These are phyloP conservation scores for Pandion haliaetus DNA, from an alignment of 2,113 vertebrate species.

Conservation along the genomic window DNA sequence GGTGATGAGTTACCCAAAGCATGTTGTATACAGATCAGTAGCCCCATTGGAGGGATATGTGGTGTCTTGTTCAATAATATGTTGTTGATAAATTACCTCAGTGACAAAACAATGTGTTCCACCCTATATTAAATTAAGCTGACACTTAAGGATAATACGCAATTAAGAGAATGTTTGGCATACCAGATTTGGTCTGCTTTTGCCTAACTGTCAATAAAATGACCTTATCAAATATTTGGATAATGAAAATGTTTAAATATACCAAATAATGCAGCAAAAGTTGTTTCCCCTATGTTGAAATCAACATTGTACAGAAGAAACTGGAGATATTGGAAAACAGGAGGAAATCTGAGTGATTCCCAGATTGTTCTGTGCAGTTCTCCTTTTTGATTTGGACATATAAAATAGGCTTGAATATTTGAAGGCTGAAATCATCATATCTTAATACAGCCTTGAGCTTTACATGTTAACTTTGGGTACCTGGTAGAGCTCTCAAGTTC, in stretches of 20 bases:
- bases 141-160: background rate
- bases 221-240: background rate
- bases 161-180: background rate
- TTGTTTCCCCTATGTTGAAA: background rate
- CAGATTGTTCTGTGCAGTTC: background rate
- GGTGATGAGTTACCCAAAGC: background rate
- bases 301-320: background rate
- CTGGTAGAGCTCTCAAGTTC: background rate
- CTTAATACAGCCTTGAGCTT: background rate
- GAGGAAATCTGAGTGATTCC: background rate
- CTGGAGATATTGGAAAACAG: background rate
- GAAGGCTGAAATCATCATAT: background rate
- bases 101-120: background rate
- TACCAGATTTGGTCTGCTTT: background rate
- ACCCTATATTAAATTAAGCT: background rate
- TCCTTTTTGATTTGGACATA: background rate
- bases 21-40: background rate
- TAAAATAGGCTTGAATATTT: background rate
- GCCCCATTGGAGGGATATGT: background rate
- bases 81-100: background rate
- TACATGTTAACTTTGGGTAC: background rate
- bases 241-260: background rate
- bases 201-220: background rate
- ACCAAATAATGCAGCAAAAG: background rate
- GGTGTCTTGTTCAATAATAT: background rate